These are phyloP conservation scores for Eunapius fragilis DNA, from an alignment of 37 sponge, comb jelly and placozoan species.

Conservation along the genomic window DNA sequence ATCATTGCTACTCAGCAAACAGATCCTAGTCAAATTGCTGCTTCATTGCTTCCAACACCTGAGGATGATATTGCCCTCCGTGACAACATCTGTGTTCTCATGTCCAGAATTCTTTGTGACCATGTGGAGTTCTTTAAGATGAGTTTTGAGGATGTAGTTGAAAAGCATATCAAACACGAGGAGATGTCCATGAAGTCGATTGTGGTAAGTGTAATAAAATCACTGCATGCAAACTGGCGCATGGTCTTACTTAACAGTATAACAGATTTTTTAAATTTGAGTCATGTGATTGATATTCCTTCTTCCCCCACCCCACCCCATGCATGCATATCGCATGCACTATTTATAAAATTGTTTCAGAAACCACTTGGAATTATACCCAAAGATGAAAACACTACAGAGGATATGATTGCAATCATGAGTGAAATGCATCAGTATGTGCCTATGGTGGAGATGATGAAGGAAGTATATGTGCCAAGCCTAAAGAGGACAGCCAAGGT, in stretches of 20 bases:
- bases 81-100: constrained; percentile 6
- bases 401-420: constrained; percentile 40
- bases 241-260: background rate
- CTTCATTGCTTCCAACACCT: constrained; percentile 29
- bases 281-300: background rate
- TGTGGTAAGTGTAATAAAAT: constrained; percentile 14
- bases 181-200: constrained; percentile 16
- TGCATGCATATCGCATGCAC: background rate
- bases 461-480: constrained; percentile 11
- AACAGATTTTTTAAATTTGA: background rate
- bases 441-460: constrained; percentile 4
- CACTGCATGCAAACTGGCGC: too few species aligned
- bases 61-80: constrained; percentile 39
- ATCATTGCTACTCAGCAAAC: background rate
- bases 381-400: constrained; percentile 36
- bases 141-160: constrained; percentile 19
- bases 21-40: constrained; percentile 2
- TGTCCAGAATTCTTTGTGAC: constrained; percentile 25
- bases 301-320: background rate
- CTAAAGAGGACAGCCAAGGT: background rate
- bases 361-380: constrained; percentile 28
- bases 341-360: constrained; percentile 1
- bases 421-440: constrained; percentile 14
- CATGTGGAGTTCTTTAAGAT: constrained; percentile 20
- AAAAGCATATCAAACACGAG: constrained; percentile 23